phyloP scores from a whole-genome alignment of 2,888 invertebrate genomes.

The Masnerella sp. region DNA sequence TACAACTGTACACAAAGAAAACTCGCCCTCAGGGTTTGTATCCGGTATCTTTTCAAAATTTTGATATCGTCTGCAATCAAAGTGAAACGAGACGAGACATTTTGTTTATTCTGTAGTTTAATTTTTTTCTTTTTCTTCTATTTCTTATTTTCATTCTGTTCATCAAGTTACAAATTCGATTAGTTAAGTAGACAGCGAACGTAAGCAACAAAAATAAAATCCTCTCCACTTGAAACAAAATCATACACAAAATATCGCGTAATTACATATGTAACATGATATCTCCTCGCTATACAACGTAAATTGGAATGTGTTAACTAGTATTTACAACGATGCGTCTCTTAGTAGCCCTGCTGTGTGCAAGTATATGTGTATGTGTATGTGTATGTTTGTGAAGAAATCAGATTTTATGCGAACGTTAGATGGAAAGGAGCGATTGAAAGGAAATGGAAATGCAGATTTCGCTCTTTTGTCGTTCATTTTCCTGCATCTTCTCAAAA shows the following conservation, averaged over 20 bases:
- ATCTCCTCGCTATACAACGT: constrained; percentile 73
- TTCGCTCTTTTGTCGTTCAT: constrained; percentile 49
- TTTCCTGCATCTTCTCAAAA: constrained; percentile 46
- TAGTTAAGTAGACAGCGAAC: constrained; percentile 51
- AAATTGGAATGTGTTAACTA: constrained; percentile 78
- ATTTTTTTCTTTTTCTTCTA: too few relatives aligned
- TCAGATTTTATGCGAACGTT: too few relatives aligned
- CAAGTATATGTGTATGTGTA: constrained; percentile 63
- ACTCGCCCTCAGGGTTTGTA: constrained; percentile 61
- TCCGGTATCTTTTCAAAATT: too few relatives aligned
- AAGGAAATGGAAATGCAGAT: constrained; percentile 72
- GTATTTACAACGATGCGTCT: constrained; percentile 73
- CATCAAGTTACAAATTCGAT: background rate
- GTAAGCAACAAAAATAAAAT: constrained; percentile 77
- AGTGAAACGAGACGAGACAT: too few relatives aligned
- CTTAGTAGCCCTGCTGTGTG: constrained; percentile 76
- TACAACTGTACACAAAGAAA: constrained; percentile 75
- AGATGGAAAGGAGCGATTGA: background rate
- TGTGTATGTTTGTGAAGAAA: too few relatives aligned
- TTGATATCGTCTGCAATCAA: too few relatives aligned
- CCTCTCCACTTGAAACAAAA: constrained; percentile 73
- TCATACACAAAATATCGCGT: constrained; percentile 77
- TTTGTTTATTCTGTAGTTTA: too few relatives aligned
- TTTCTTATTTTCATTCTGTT: too few relatives aligned
- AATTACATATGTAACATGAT: constrained; percentile 78